phyloP scores from a whole-genome alignment of 2,797 vertebrate species.

The Orientallactaga sibirica region DNA sequence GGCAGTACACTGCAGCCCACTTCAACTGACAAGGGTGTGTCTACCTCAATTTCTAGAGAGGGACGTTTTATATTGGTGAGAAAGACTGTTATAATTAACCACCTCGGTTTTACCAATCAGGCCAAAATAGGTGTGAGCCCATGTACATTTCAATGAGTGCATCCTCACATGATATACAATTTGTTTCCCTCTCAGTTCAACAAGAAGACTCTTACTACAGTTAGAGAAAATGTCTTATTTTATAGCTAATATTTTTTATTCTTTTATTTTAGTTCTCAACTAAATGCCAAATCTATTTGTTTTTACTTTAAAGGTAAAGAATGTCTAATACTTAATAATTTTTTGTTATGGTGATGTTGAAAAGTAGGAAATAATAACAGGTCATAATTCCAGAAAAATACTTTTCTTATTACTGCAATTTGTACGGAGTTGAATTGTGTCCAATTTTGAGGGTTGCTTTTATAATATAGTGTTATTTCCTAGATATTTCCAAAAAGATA shows the following conservation, averaged over 20 bases:
- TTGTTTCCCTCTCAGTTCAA: not conserved
- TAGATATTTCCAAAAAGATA: not conserved
- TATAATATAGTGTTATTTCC: conserved; percentile 41
- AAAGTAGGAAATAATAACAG: not conserved
- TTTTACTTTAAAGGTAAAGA: not conserved
- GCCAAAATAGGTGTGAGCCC: not conserved
- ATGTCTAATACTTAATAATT: not conserved
- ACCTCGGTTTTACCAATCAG: not conserved
- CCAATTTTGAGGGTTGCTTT: not conserved
- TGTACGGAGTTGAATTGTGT: not conserved
- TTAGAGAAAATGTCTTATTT: conserved; percentile 17
- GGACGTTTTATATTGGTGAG: too few species aligned
- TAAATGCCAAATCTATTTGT: not conserved
- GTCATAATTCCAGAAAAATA: not conserved
- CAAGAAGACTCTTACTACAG: not conserved
- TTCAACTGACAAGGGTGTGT: too few species aligned
- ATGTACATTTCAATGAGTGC: not conserved
- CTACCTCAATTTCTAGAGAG: too few species aligned
- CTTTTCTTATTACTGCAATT: not conserved
- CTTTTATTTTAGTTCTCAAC: not conserved
- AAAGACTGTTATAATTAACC: not conserved
- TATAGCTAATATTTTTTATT: not conserved
- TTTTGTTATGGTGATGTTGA: not conserved
- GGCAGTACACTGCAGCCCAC: too few species aligned
- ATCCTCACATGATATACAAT: not conserved